Base-by-base conservation (phyloP, 2,888 invertebrate genomes). In the Cactoblastis cactorum region DNA sequence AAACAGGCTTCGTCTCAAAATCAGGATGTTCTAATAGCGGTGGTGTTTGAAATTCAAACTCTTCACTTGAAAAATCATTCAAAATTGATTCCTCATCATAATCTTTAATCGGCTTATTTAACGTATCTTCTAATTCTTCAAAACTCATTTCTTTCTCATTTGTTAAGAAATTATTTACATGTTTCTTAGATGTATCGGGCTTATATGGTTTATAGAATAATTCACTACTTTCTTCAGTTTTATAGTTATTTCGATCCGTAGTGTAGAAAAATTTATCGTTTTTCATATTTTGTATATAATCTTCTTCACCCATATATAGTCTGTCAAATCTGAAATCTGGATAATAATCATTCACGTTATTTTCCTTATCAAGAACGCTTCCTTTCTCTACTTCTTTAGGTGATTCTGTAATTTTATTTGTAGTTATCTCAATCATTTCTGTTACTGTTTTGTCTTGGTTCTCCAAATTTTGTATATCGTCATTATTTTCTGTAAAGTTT, bases 331-430 rank as follows among this genome's bases (percentile, higher is more conserved):
- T 68, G 35, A 88, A 88, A 48, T 77, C 67, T 0, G 87, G 87
- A 48, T 82, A 86, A 49, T 86, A 88, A 50, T 87, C 86, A 3
- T 79, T 72, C 3, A 73, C 56, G 1, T 78, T 59, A 14, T 78
- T 70, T 9, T 63, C 63, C 8, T 68, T 53, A 46, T 60, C 62
- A 15, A 66, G 62, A n/a, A 74, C 49, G 28, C 56, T 47, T 43
- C 71, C 62, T 61, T 77, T 73, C 45, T 53, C 50, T 5, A 61
- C 63, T 51, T 70, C 43, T 49, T 67, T 63, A 17, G 66, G 63
- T 28, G 55, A 53, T 32, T 54, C 47, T 41, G 50, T 50, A 35
- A 38, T 12, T 9, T 49, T 35, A 9, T 47, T 47, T 8, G 34
- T 49, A 33, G 53, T 52, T 4, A 53, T 51, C 47, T 62, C 59